Conservation (phyloP, 2,888 invertebrate species). For the Lissonota sp. region DNA sequence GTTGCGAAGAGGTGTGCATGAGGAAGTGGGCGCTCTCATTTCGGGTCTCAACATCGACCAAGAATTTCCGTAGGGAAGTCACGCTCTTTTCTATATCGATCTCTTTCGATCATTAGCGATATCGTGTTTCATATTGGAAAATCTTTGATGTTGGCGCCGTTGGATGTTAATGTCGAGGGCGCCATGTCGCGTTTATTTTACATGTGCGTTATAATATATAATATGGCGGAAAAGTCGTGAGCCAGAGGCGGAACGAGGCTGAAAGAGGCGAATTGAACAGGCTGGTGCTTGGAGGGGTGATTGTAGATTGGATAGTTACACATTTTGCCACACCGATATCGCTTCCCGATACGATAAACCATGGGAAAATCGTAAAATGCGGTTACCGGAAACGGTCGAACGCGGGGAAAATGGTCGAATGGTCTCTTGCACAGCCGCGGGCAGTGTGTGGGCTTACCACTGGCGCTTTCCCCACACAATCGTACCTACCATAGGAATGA, state of each 20-base stretch:
- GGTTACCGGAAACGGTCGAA: slow-evolving; percentile 49
- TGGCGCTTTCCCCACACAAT: slow-evolving; percentile 33
- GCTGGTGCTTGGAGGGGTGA: slow-evolving; percentile 10
- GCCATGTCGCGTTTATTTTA: too few relatives aligned
- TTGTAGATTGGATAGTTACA: slow-evolving; percentile 54
- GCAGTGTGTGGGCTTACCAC: slow-evolving; percentile 50
- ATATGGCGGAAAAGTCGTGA: background rate
- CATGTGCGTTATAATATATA: too few relatives aligned
- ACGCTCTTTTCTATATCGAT: too few relatives aligned
- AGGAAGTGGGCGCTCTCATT: too few relatives aligned
- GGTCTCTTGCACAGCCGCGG: slow-evolving; percentile 48
- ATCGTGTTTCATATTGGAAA: too few relatives aligned
- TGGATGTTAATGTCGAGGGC: too few relatives aligned
- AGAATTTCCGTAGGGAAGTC: too few relatives aligned
- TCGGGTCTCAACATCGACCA: too few relatives aligned
- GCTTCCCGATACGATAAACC: slow-evolving; percentile 66
- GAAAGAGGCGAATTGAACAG: slow-evolving; percentile 28
- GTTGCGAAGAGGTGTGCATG: too few relatives aligned
- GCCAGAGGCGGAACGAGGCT: slow-evolving; percentile 18
- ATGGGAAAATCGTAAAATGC: slow-evolving; percentile 66
- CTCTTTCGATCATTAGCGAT: too few relatives aligned
- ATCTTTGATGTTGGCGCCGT: too few relatives aligned
- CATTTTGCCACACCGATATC: slow-evolving; percentile 48
- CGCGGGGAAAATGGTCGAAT: slow-evolving; percentile 54
- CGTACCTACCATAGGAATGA: slow-evolving; percentile 6